Evolutionary conservation across 2,888 invertebrate species (phyloP), one percentile per base, ranked within the genome.

Genomic region (Antitype chi): DNA sequence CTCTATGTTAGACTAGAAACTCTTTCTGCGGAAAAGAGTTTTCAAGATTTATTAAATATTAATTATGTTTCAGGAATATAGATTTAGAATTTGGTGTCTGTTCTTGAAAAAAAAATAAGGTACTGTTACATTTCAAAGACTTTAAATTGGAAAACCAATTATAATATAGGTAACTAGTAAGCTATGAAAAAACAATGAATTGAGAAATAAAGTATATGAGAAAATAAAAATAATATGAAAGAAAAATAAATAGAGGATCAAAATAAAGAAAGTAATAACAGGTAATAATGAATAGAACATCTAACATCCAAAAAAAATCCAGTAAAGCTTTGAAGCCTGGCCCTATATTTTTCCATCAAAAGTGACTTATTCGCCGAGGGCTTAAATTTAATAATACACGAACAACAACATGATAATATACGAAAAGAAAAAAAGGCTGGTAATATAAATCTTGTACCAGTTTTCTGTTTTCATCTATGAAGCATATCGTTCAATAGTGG

Each of bases 311-410:
- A 60, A 17, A 43, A 60, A 53, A 25, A 53, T 32, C n/a, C 52
- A 66, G 32, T 11, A 20, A 52, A 82, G 67, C 49, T 79, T 68
- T 53, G 62, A 53, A 68, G 47, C 17, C 52, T 47, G 7, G 20
- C 13, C 7, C 2, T 53, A 68, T 82, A 76, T 80, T 20, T 57
- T 82, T 69, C 25, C 25, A 76, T 80, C 63, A 57, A 68, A 23
- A 25, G 8, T 63, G 52, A 64, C 23, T 28, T 64, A 38, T 73
- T 49, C 55, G 32, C 25, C 15, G 57, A 43, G 17, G 43, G 52
- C 23, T 76, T 64, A 47, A 64, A 53, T 64, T 69, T 63, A 67
- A 68, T 60, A 76, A 76, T 59, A 69, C 32, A 69, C 13, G 52
- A 69, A 43, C 43, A 62, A 57, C 1, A 57, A 57, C 1, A 60